phyloP scores from a whole-genome alignment of 2,888 invertebrate genomes.

The Perizoma affinitatum region DNA sequence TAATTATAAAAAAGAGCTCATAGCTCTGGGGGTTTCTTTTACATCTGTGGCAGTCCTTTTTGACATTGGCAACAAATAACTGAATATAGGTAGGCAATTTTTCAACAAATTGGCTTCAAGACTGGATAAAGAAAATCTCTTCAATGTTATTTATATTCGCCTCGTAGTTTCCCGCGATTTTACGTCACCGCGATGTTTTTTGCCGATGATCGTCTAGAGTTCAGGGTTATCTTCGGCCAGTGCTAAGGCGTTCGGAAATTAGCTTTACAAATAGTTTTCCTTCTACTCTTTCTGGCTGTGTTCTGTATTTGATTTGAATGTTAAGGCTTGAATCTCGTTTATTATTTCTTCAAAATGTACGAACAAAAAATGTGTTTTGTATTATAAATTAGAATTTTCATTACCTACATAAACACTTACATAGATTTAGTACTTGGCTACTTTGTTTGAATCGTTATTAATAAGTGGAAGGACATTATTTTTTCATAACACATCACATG shows the following conservation, averaged over 20 bases:
- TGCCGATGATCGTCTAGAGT: conserved; percentile 52
- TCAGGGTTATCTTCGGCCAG: conserved; percentile 54
- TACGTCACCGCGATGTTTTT: conserved; percentile 54
- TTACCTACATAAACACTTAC: too few relatives aligned
- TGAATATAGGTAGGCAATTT: too few relatives aligned
- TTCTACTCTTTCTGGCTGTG: conserved; percentile 2
- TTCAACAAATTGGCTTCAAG: too few relatives aligned
- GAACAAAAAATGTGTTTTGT: neutral
- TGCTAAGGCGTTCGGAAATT: conserved; percentile 31
- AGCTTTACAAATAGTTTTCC: conserved; percentile 30
- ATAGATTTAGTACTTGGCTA: too few relatives aligned
- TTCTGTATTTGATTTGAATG: conserved; percentile 27
- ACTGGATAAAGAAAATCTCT: too few relatives aligned
- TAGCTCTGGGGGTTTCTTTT: too few relatives aligned
- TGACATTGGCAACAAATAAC: too few relatives aligned
- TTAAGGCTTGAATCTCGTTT: neutral
- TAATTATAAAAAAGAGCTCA: too few relatives aligned
- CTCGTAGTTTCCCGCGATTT: conserved; percentile 47
- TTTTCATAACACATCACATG: conserved; percentile 1
- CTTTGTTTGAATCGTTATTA: too few relatives aligned
- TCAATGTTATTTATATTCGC: conserved; percentile 3
- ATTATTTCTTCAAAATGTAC: neutral
- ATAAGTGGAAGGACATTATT: conserved; percentile 1
- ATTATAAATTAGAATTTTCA: too few relatives aligned
- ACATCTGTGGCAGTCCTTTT: too few relatives aligned